Base-by-base conservation (phyloP, 2,888 invertebrate species). In the Cephus nigrinus region DNA sequence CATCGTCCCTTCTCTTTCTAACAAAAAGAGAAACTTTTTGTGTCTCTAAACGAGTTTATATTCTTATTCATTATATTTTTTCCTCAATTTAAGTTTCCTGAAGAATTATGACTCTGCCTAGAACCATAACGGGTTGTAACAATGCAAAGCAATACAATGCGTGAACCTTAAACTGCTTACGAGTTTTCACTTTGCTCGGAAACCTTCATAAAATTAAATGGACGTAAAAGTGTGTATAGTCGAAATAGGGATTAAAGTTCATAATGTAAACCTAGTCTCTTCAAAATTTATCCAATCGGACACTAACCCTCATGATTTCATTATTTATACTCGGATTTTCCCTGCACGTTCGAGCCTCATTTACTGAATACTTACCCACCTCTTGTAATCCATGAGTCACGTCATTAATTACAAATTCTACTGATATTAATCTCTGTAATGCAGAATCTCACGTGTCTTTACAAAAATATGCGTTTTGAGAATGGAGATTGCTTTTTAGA, bases 351-450 rank as follows among this genome's bases (percentile, higher is more conserved):
- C 55, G 9, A 55, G 5, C 23, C 9, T 23, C 55, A 5, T 23
- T 55, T 55, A 23, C 55, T 15, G 31, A 31, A 55, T 75, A 79
- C 73, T 79, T 76, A 79, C 78, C 79, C 79, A 79, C 40, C 36
- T 78, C 69, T 78, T 78, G 76, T 69, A 73, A 69, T 79, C 79
- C 79, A 79, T 79, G 68, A 72, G 75, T 75, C 55, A 77, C 69
- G 40, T 31, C 71, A 71, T 55, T 23, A 55, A 23, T 23, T 23
- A 55, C 23, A 55, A 23, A 55, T 55, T 55, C 23, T 55, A 55
- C 55, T 55, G 55, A 55, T 55, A 55, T 55, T 55, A 55, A 55
- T 55, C 23, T 40, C 40, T 55, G 55, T 55, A 55, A 9, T 55
- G 0, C 23, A 55, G 55, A 55, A 55, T 55, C 55, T 23, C 55